phyloP scores from a whole-genome alignment of 2,888 invertebrate species.

The Habrosyne pyritoides region DNA sequence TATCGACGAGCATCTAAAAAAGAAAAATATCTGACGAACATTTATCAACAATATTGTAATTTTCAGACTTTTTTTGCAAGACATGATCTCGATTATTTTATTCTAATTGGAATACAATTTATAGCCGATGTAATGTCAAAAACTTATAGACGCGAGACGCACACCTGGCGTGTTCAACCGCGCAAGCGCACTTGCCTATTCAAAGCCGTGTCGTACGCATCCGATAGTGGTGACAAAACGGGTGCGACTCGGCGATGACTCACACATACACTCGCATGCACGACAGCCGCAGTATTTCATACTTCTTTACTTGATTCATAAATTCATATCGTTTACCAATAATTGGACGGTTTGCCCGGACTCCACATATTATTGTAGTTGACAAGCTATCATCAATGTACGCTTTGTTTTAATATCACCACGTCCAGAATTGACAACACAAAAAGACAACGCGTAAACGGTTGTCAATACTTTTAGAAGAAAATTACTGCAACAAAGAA shows the following conservation, averaged over 20 bases:
- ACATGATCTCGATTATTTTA: neutral
- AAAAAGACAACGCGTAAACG: conserved; percentile 23
- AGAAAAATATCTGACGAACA: neutral
- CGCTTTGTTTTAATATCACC: conserved; percentile 48
- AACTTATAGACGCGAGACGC: neutral
- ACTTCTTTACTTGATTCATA: conserved; percentile 6
- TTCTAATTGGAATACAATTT: conserved; percentile 2
- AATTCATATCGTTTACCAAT: conserved; percentile 66
- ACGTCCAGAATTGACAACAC: conserved; percentile 18
- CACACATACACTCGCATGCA: conserved; percentile 3
- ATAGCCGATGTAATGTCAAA: conserved; percentile 1
- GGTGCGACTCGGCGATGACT: conserved; percentile 5
- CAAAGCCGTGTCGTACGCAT: conserved; percentile 9
- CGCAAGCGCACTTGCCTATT: conserved; percentile 5
- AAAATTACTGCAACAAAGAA: conserved; percentile 27
- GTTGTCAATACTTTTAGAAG: conserved; percentile 21
- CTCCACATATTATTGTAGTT: conserved; percentile 46
- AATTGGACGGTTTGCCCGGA: conserved; percentile 50
- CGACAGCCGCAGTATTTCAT: conserved; percentile 3
- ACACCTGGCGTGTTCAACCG: neutral
- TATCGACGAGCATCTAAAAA: neutral
- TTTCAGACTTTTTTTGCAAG: too few relatives aligned
- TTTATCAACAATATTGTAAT: too few relatives aligned
- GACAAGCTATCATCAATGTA: conserved; percentile 54
- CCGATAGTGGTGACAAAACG: conserved; percentile 9